Evolutionary conservation across 2,797 vertebrate genomes (phyloP), one percentile per base, ranked within the genome.

Genomic region (Silurus aristotelis): DNA sequence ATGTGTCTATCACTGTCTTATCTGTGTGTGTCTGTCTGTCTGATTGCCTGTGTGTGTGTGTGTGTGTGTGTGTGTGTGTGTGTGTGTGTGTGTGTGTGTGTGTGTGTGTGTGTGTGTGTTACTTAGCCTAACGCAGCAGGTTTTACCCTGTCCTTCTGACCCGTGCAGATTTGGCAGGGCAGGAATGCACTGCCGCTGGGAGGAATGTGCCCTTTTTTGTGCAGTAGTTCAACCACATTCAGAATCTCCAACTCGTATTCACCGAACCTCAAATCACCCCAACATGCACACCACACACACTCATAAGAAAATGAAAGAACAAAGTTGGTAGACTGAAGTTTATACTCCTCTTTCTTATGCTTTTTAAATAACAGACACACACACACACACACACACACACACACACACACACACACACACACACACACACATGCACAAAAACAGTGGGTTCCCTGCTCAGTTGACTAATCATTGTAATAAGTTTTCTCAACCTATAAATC

Each of bases 201-300:
- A 60, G 82, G 76, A 70, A 48, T 83, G 68, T 73, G 13, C 55
- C 5, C 52, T 78, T 46, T 85, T 85, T 80, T 85, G 83, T 89
- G 43, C 19, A 27, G 25, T 63, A 56, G 63, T 31, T 70, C n/a
- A 13, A 58, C 83, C 79, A 76, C n/a, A 66, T 80, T 85, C 73
- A 66, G 46, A 78, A 85, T 80, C 68, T 63, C 38, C 52, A 38
- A 77, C 82, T 67, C 72, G 64, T 78, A 86, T 19, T 83, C 70
- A 81, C 56, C 81, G 43, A 80, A 64, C 83, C 68, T 68, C 68
- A 48, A 83, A 64, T 25, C 27, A 60, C 77, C 66, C 58, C 46
- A 55, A 75, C 27, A 70, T 17, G 72, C 9, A 46, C 80, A 68
- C 52, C 46, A 55, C 9, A 79, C 15, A 79, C 27, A 61, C 78